Conservation (phyloP, 1,140 invertebrate species). For the Gonioctena quinquepunctata region DNA sequence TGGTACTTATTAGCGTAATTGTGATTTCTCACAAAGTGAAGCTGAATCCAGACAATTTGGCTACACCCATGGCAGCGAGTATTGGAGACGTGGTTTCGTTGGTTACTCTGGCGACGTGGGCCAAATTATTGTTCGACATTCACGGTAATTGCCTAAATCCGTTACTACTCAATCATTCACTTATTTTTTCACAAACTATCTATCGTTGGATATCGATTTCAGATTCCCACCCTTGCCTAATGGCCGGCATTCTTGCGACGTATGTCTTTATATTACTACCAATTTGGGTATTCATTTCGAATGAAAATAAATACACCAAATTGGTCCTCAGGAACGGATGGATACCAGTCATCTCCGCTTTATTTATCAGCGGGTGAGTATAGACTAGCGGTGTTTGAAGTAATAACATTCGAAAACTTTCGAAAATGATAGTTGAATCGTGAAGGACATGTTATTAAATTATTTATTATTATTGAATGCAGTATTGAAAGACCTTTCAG, state of each 20-base stretch:
- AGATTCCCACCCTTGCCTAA: constrained; percentile 68
- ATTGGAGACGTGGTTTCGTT: constrained; percentile 93
- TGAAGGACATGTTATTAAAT: no score
- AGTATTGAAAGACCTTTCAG: no score
- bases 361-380: constrained; percentile 85
- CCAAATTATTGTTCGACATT: constrained; percentile 68
- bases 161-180: no score
- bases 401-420: no score
- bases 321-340: constrained; percentile 80
- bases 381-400: no score
- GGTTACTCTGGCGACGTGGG: constrained; percentile 76
- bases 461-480: no score
- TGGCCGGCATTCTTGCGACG: constrained; percentile 65
- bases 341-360: constrained; percentile 82
- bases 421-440: no score
- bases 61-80: constrained; percentile 93
- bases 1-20: constrained; percentile 85
- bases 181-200: not conserved
- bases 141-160: constrained; percentile 55
- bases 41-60: constrained; percentile 96
- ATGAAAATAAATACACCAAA: constrained; percentile 77
- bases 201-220: not conserved
- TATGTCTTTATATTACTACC: constrained; percentile 68
- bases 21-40: constrained; percentile 76
- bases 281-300: constrained; percentile 78